Evolutionary conservation across 2,888 invertebrate genomes (phyloP).

Genomic region (Drosophila kuntzei): DNA sequence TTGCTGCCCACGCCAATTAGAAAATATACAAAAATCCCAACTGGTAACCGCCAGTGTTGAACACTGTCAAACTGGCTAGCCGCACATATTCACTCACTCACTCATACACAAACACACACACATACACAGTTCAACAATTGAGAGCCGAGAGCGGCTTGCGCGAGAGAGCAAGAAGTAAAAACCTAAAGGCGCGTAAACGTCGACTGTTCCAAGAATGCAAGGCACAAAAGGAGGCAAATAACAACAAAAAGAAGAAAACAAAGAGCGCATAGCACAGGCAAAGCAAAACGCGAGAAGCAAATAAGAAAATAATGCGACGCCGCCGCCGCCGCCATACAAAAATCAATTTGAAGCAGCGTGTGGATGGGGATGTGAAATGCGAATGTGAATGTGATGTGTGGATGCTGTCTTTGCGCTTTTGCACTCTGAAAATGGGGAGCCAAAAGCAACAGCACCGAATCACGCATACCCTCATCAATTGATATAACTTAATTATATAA

Average conservation of each 20-base stretch:
- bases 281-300: slow-evolving; percentile 74
- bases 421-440: slow-evolving; percentile 33
- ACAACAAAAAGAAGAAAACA: slow-evolving; percentile 76
- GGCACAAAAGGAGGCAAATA: slow-evolving; percentile 75
- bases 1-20: slow-evolving; percentile 75
- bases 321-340: slow-evolving; percentile 53
- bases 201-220: slow-evolving; percentile 70
- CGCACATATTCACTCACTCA: slow-evolving; percentile 31
- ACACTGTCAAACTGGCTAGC: slow-evolving; percentile 43
- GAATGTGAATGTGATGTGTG: slow-evolving; percentile 43
- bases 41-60: slow-evolving; percentile 56
- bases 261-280: slow-evolving; percentile 57
- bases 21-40: slow-evolving; percentile 67
- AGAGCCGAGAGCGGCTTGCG: slow-evolving; percentile 77
- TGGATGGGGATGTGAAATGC: slow-evolving; percentile 33
- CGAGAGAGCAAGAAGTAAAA: slow-evolving; percentile 45
- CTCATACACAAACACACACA: slow-evolving; percentile 34
- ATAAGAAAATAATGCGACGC: slow-evolving; percentile 72
- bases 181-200: slow-evolving; percentile 73
- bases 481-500: no score
- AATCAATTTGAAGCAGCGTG: slow-evolving; percentile 71
- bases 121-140: slow-evolving; percentile 51
- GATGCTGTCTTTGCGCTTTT: slow-evolving; percentile 63
- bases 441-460: neutral
- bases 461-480: slow-evolving; percentile 14